phyloP scores from a whole-genome alignment of 1,140 invertebrate species.

The Drosophila nebulosa region DNA sequence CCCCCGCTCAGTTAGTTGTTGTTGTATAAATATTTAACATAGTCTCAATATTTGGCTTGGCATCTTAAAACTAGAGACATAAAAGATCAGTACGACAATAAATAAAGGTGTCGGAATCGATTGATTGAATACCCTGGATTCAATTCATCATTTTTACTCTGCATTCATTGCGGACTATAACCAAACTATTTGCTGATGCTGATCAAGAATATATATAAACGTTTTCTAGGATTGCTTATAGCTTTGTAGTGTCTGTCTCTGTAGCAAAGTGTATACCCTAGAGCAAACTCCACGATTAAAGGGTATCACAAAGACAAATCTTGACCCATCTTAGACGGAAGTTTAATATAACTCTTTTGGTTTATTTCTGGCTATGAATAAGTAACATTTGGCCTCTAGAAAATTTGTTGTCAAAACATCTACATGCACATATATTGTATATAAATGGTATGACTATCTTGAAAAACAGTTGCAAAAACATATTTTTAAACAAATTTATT shows the following conservation, averaged over 20 bases:
- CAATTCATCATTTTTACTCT: neutral
- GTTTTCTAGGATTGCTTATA: too few species aligned
- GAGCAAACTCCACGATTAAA: neutral
- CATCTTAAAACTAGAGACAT: neutral
- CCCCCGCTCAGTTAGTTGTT: neutral
- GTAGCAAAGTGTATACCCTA: too few species aligned
- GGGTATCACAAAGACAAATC: neutral
- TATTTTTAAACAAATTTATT: conserved; percentile 25
- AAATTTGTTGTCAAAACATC: neutral
- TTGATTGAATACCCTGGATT: neutral
- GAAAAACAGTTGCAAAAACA: neutral
- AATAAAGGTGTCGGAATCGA: neutral
- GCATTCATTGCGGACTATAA: too few species aligned
- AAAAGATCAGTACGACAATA: neutral
- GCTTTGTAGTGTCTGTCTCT: too few species aligned
- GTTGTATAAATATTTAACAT: conserved; percentile 30
- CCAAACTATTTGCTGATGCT: neutral
- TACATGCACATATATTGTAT: neutral
- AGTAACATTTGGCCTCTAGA: neutral
- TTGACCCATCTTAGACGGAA: neutral
- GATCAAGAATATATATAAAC: neutral
- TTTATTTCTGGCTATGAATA: conserved; percentile 1
- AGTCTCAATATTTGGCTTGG: conserved; percentile 5
- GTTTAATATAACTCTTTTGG: neutral
- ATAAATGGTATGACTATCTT: neutral